These are phyloP conservation scores for Metridium senile DNA, from an alignment of 92 coral and sea anemone species.

Conservation along the genomic window DNA sequence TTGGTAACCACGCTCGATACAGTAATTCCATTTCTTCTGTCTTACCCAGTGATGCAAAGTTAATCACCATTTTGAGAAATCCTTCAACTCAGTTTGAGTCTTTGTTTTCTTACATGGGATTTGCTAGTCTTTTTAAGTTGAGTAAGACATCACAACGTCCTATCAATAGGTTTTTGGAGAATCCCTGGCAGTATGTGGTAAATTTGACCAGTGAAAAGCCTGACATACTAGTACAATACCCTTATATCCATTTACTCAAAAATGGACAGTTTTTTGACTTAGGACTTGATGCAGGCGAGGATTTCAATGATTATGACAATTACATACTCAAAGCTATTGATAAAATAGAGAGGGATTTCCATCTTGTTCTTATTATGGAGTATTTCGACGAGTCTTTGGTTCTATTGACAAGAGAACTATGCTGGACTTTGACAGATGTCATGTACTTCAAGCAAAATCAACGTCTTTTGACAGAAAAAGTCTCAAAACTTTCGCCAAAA, in stretches of 20 bases:
- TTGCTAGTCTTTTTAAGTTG: conserved; percentile 27
- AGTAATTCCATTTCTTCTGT: conserved; percentile 14
- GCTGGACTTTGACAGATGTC: conserved; percentile 63
- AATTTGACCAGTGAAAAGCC: conserved; percentile 10
- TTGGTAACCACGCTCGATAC: conserved; percentile 62
- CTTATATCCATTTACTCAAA: conserved; percentile 49
- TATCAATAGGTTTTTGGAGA: conserved; percentile 35
- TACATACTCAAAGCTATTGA: conserved; percentile 20
- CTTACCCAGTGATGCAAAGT: conserved; percentile 30
- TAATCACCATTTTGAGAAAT: conserved; percentile 57
- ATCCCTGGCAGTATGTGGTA: conserved; percentile 28
- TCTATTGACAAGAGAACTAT: conserved; percentile 45
- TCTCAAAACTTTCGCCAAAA: conserved; percentile 1
- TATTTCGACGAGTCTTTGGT: conserved; percentile 70
- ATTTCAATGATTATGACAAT: not conserved
- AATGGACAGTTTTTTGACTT: conserved; percentile 62
- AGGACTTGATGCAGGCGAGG: conserved; percentile 50
- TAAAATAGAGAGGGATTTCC: conserved; percentile 31
- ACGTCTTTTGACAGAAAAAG: conserved; percentile 21
- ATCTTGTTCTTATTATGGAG: conserved; percentile 62
- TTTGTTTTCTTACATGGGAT: conserved; percentile 54
- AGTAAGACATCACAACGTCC: not conserved
- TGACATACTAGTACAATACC: conserved; percentile 17
- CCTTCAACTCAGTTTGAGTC: conserved; percentile 64
- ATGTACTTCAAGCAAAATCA: conserved; percentile 56